phyloP scores from a whole-genome alignment of 1,140 invertebrate genomes.

The Ruditapes philippinarum region DNA sequence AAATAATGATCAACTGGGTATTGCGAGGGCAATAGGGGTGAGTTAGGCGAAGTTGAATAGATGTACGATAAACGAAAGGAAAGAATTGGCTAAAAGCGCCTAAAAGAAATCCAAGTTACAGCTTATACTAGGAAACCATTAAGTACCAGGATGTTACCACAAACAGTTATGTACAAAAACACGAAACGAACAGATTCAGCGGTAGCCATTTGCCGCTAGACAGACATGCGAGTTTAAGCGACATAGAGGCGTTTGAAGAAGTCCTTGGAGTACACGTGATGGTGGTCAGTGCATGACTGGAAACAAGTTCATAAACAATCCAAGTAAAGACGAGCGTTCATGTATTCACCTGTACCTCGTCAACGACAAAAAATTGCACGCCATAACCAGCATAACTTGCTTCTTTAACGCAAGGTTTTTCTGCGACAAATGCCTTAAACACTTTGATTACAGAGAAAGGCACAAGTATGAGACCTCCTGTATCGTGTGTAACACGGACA shows the following conservation, averaged over 20 bases:
- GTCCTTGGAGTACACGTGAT: constrained; percentile 3
- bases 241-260: constrained; percentile 24
- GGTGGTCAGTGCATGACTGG: constrained; percentile 11
- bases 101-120: constrained; percentile 11
- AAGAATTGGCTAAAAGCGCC: not conserved
- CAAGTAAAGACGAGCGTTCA: constrained; percentile 11
- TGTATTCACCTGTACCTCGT: constrained; percentile 10
- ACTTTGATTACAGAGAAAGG: not conserved
- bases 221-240: not conserved
- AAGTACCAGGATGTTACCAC: not conserved
- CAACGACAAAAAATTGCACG: constrained; percentile 39
- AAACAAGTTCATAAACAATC: constrained; percentile 12
- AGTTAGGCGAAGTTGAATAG: not conserved
- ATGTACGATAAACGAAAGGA: constrained; percentile 13
- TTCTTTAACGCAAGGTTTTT: not conserved
- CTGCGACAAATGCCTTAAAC: constrained; percentile 44
- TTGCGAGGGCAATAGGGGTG: constrained; percentile 24
- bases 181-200: not conserved
- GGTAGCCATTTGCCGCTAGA: not conserved
- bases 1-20: constrained; percentile 51
- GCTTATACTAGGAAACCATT: constrained; percentile 1
- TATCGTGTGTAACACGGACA: constrained; percentile 4
- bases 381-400: not conserved
- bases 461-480: constrained; percentile 36
- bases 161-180: not conserved